Base-by-base conservation (phyloP, 2,888 invertebrate genomes). In the Tethea ocularis region DNA sequence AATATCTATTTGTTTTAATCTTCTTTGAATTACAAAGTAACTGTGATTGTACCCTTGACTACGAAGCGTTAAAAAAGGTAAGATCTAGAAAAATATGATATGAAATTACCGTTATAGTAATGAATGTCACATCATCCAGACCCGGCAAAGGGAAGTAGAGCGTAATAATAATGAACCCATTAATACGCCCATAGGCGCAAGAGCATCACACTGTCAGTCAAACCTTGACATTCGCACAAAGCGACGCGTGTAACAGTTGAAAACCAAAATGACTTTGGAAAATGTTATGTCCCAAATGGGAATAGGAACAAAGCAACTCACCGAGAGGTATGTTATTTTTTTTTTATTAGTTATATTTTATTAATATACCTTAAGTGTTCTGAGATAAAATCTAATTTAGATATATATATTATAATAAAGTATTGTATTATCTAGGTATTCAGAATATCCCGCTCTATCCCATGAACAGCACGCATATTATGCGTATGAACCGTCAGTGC, bases 401-500 rank as follows among this genome's bases (percentile, higher is more conserved):
- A 38, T 22, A 26, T 8, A 17, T 41, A 29, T 26, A 1, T 17
- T 57, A 17, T 46, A 29, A 36, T 65, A 41, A 22, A 22, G 11
- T 17, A 15, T n/a, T 24, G 13, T 55, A 57, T 51, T 17, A 0
- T 52, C 51, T 67, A 91, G 92, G 64, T 88, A 87, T 67, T 82
- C 88, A 1, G 91, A 91, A 60, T 88, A 86, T 64, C 77, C 79
- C 4, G 74, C 80, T 8, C 80, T 86, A 29, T 73, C 77, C 4
- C 88, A 88, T 36, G 91, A 91, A 2, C 88, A 84, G 58, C 84
- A 86, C 33, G 65, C 86, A 20, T 80, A 84, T 67, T 91, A 90
- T 62, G 69, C 89, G n/a, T 92, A 92, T 67, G 91, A 92, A 61
- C 86, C 86, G 17, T 69, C 84, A 5, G 66, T 68, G 4, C 73